Base-by-base conservation (phyloP, 2,797 vertebrate genomes). In the Antrozous pallidus region DNA sequence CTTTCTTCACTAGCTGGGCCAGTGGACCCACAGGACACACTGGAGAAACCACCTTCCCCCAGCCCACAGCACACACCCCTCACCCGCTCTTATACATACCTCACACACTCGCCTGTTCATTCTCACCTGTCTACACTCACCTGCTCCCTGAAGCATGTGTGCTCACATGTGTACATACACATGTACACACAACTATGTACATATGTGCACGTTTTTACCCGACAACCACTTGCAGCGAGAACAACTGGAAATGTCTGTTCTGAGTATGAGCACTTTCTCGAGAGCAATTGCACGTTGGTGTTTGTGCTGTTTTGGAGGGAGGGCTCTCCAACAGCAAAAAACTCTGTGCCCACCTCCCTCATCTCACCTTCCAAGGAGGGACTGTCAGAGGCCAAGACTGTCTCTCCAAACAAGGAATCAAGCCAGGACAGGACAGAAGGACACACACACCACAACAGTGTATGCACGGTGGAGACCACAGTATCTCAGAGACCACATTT, bases 231-330 rank as follows among this genome's bases (percentile, higher is more conserved):
- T 9, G 5, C 13, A 33, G 33, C 63, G 16, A 51, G 56, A 63
- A 4, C 31, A 8, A 40, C 40, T 2, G 7, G 31, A 4, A 11
- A 5, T 0, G 18, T 51, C 12, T 0, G 12, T 65, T 28, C 26
- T 1, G 22, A 7, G 47, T 0, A 0, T 4, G 2, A 5, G 31
- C 5, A 1, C 61, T n/a, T 31, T 33, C 26, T 17, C 3, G 38
- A 47, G 31, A 47, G 33, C 2, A 17, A 8, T 0, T 2, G 58
- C 71, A 18, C 1, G 3, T 2, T 0, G 16, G 42, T 14, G 8
- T 36, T 4, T 22, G 65, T 6, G 58, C 45, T 22, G 65, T n/a
- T n/a, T 36, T 26, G 24, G 31, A 20, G 26, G 0, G 5, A 42
- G 17, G 31, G 8, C 26, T 31, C 58, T 18, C 45, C 42, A 0